Conservation (phyloP, 1,140 invertebrate species). For the Brachionus plicatilis region DNA sequence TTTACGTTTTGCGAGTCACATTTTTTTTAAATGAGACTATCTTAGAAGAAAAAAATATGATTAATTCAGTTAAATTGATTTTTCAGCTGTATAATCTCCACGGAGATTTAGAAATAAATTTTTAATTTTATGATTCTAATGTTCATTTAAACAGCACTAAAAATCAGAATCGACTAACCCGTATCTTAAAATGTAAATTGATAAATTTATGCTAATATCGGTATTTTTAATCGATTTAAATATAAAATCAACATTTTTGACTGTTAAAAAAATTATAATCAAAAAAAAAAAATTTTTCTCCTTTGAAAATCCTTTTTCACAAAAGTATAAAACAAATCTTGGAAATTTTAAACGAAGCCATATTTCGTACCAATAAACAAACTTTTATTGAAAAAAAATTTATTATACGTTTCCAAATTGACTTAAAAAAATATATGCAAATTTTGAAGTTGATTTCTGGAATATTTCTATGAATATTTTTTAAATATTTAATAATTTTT, state of each 20-base stretch:
- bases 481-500: no score
- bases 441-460: no score
- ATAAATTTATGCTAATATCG: background rate
- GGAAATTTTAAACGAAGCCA: background rate
- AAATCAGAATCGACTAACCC: no score
- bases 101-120: background rate
- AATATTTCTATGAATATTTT: no score
- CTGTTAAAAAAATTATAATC: background rate
- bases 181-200: background rate
- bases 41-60: background rate
- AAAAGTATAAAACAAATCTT: background rate
- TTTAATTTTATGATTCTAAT: background rate
- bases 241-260: background rate
- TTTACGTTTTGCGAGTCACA: background rate
- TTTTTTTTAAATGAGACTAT: background rate
- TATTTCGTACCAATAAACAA: background rate
- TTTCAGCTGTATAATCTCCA: background rate
- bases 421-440: no score
- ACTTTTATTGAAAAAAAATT: background rate
- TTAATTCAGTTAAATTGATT: background rate
- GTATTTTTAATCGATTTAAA: background rate
- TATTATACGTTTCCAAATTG: no score
- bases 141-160: background rate
- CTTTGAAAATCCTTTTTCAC: background rate
- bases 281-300: background rate